Evolutionary conservation across 2,113 vertebrate species (phyloP).

Genomic region (Regulus satrapa): DNA sequence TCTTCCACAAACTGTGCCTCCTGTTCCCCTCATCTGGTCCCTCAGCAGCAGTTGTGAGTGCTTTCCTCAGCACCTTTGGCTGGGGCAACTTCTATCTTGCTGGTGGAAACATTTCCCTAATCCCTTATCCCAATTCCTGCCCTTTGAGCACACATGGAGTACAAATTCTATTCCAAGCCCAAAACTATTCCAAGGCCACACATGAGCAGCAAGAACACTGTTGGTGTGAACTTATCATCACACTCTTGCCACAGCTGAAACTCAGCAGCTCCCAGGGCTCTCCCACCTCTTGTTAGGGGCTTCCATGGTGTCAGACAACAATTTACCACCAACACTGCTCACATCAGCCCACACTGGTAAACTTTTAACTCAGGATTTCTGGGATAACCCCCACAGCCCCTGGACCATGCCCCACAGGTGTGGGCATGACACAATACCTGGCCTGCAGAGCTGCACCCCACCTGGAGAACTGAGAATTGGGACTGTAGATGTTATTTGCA

Average conservation of each 20-base stretch:
- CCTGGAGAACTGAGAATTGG: background rate
- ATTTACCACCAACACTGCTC: background rate
- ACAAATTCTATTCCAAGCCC: background rate
- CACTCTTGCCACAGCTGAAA: background rate
- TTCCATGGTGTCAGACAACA: background rate
- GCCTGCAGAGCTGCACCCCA: background rate
- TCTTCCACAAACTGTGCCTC: background rate
- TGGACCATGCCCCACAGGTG: background rate
- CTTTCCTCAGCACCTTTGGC: background rate
- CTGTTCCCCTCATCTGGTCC: background rate
- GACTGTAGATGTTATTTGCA: background rate
- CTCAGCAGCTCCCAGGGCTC: background rate
- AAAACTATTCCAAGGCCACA: background rate
- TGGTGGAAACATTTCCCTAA: background rate
- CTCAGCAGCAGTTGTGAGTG: background rate
- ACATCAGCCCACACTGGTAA: background rate
- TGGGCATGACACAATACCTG: rapidly evolving
- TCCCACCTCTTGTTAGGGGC: background rate
- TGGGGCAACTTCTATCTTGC: background rate
- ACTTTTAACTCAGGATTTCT: background rate
- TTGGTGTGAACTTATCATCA: background rate
- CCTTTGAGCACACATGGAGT: background rate
- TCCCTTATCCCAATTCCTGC: background rate
- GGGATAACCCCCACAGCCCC: background rate
- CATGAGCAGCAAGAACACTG: background rate